Base-by-base conservation (phyloP, 1,140 invertebrate genomes). In the Teleopsis dalmanni region DNA sequence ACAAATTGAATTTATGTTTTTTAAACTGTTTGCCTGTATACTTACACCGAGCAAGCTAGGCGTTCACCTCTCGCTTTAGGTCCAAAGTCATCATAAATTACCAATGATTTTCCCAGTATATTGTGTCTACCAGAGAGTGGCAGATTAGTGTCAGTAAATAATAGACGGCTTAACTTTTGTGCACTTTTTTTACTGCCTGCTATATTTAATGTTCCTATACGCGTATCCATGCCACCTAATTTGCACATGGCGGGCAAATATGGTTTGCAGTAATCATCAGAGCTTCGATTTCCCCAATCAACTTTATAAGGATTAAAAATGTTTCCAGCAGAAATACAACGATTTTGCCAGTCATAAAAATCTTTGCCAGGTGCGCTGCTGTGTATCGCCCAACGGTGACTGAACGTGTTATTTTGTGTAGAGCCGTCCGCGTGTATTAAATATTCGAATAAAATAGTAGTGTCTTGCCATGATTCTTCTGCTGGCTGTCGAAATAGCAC, bases 391-490 rank as follows among this genome's bases (percentile, higher is more conserved):
- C 78, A 87, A 61, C 83, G 78, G 69, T 94, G 90, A 35, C 82
- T 78, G 27, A 73, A 73, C 0, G 88, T 88, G 63, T 84, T 84
- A 62, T 92, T 91, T 29, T 85, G 72, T 52, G 79, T 80, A 23
- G 84, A 82, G 0, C 90, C 91, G 69, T 95, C 91, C 1, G 86
- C 83, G 68, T 95, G 91, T 25, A 92, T 80, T 43, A 98, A 76
- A 65, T 82, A 81, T 66, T 87, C 85, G 19, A 76, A 57, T 78
- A 81, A 48, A 31, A 88, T 78, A 2, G 79, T 83, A 11, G 93
- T 96, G 58, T 95, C 92, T 48, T 82, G 79, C 74, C 82, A 82
- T 1, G 84, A 84, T 61, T 87, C 78, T 53, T 89, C 81, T 22
- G 73, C 77, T 5, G 83, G 78, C 67, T 96, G 93, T n/a, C 87